A percentile compares a stretch with the other conserved stretches of the same genome.
These are phyloP conservation scores for Dipus sagitta DNA, from an alignment of 2,797 vertebrate genomes.

Conservation along the genomic window DNA sequence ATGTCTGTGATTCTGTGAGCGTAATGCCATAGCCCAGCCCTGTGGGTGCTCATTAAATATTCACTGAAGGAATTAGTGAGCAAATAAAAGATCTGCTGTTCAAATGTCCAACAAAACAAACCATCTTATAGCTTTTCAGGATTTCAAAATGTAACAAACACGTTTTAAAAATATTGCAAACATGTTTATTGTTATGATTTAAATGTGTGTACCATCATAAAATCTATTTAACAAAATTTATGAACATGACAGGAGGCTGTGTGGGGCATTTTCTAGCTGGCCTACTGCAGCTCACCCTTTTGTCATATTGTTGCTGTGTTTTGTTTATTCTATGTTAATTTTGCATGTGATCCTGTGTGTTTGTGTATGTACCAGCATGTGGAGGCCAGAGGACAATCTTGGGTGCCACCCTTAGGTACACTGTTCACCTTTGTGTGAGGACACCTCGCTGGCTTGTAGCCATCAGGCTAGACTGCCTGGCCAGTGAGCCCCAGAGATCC, in stretches of 20 bases:
- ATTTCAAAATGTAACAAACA: not conserved
- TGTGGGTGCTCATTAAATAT: not conserved
- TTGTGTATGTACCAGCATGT: not conserved
- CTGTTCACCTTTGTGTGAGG: too few species aligned
- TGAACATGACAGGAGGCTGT: not conserved
- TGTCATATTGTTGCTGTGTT: not conserved
- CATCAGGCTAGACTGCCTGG: too few species aligned
- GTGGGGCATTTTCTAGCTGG: not conserved
- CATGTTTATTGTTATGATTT: not conserved
- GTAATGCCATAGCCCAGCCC: not conserved
- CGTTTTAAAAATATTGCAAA: not conserved
- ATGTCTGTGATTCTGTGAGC: not conserved
- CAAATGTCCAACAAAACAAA: not conserved
- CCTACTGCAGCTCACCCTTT: not conserved
- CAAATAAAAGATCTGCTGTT: conserved; percentile 29
- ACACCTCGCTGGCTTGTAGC: too few species aligned
- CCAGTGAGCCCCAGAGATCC: too few species aligned
- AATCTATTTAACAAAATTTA: conserved; percentile 11
- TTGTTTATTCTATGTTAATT: too few species aligned
- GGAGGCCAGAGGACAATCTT: too few species aligned
- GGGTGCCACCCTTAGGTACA: too few species aligned
- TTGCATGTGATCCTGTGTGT: not conserved
- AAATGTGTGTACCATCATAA: not conserved
- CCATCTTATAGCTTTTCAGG: not conserved
- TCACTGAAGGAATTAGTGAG: not conserved